Evolutionary conservation across 2,888 invertebrate genomes (phyloP).

Genomic region (Baccha elongata): DNA sequence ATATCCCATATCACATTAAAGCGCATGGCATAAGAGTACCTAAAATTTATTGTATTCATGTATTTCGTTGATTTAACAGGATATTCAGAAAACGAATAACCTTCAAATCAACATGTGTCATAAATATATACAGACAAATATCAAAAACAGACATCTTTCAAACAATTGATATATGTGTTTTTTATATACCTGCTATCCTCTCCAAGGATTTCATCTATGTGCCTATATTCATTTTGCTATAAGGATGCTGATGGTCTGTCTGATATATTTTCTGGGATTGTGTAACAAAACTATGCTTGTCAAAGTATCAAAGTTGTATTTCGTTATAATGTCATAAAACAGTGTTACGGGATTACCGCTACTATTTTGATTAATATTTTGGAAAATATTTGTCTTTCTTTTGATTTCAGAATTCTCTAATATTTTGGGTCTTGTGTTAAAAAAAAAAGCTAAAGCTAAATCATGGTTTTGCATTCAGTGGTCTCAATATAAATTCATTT

Average conservation of each 20-base stretch:
- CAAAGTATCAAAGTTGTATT: slow-evolving; percentile 48
- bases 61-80: too few species aligned
- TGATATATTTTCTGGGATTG: slow-evolving; percentile 10
- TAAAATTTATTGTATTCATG: too few species aligned
- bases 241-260: neutral
- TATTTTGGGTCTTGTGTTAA: too few species aligned
- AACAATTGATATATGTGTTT: slow-evolving; percentile 6
- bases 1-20: too few species aligned
- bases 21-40: too few species aligned
- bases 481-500: too few species aligned
- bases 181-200: slow-evolving; percentile 2
- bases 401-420: too few species aligned
- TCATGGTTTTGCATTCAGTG: too few species aligned
- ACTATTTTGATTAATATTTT: slow-evolving; percentile 43
- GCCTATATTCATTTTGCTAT: too few species aligned
- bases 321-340: slow-evolving; percentile 39
- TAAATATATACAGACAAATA: slow-evolving; percentile 42
- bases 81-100: neutral
- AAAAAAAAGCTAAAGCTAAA: too few species aligned
- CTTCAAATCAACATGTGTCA: slow-evolving; percentile 51
- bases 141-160: slow-evolving; percentile 47
- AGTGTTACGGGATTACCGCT: slow-evolving; percentile 23
- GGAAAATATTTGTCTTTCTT: slow-evolving; percentile 47
- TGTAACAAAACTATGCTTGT: slow-evolving; percentile 36
- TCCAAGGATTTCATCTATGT: slow-evolving; percentile 8